phyloP scores from a whole-genome alignment of 2,797 vertebrate genomes.

The Calcarius lapponicus region DNA sequence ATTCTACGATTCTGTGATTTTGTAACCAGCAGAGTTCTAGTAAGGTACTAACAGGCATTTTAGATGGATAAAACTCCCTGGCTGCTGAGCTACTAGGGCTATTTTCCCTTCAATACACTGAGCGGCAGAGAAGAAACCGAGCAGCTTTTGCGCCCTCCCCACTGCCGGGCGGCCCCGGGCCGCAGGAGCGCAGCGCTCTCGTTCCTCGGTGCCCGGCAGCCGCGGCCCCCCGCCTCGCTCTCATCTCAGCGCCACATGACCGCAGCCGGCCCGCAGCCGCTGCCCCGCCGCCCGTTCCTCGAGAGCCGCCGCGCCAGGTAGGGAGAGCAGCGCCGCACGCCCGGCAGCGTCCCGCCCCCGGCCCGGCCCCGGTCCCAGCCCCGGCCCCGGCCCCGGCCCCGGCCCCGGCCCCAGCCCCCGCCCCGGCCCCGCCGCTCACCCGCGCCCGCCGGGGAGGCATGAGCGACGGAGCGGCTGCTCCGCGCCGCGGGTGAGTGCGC shows the following conservation, averaged over 20 bases:
- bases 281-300: not conserved
- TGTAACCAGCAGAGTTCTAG: not conserved
- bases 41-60: not conserved
- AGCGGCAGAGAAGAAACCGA: not conserved
- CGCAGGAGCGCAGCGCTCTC: not conserved
- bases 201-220: not conserved
- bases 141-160: not conserved
- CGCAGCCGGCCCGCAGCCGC: not conserved
- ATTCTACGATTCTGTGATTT: not conserved
- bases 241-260: not conserved
- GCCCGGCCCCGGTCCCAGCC: not conserved
- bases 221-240: not conserved
- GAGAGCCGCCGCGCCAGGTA: constrained; percentile 15
- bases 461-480: constrained; percentile 75
- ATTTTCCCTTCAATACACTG: not conserved
- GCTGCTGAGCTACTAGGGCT: not conserved
- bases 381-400: not conserved
- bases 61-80: not conserved
- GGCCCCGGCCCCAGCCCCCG: too few species aligned
- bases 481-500: constrained; percentile 17
- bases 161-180: not conserved
- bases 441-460: constrained; percentile 72
- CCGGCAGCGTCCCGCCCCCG: not conserved
- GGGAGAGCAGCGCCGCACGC: not conserved
- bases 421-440: not conserved